A percentile compares a stretch with the other conserved stretches of the same genome.
Conservation (phyloP, 2,888 invertebrate species). For the Polydrusus pterygomalis region DNA sequence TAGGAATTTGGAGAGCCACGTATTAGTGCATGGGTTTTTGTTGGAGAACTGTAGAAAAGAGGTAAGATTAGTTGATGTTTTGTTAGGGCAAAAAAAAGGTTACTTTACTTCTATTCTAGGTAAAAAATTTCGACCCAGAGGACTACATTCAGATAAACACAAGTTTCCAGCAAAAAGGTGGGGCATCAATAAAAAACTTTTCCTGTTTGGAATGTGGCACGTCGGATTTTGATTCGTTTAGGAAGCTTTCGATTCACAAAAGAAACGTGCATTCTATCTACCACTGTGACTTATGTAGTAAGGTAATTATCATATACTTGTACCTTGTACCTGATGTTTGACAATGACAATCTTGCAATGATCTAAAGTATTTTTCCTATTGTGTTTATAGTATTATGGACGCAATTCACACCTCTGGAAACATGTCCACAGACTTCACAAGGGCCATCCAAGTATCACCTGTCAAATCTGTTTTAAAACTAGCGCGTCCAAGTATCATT, state of each 20-base stretch:
- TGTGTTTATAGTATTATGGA: slow-evolving; percentile 72
- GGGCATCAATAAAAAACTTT: slow-evolving; percentile 58
- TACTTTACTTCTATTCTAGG: not conserved
- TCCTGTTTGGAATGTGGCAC: slow-evolving; percentile 64
- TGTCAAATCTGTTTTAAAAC: slow-evolving; percentile 77
- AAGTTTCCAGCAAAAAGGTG: slow-evolving; percentile 40
- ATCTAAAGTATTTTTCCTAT: not conserved
- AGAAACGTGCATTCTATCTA: slow-evolving; percentile 74
- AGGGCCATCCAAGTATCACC: slow-evolving; percentile 76
- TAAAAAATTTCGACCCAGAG: slow-evolving; percentile 72
- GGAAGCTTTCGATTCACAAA: slow-evolving; percentile 74
- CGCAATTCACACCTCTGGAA: slow-evolving; percentile 78
- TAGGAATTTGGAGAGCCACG: slow-evolving; percentile 73
- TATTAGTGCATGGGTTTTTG: slow-evolving; percentile 75
- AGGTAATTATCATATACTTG: slow-evolving; percentile 63
- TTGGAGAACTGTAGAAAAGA: slow-evolving; percentile 68
- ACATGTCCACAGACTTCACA: slow-evolving; percentile 77
- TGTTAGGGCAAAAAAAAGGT: too few species aligned
- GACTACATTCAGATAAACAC: slow-evolving; percentile 72
- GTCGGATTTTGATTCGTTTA: slow-evolving; percentile 71
- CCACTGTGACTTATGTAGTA: slow-evolving; percentile 77
- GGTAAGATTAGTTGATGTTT: slow-evolving; percentile 13
- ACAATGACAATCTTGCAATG: too few species aligned
- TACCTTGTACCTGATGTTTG: too few species aligned
- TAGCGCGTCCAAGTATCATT: slow-evolving; percentile 76